Evolutionary conservation across 30 jellyfish, hydroid and myxozoan species (phyloP).

Genomic region (Aurelia coerulea): DNA sequence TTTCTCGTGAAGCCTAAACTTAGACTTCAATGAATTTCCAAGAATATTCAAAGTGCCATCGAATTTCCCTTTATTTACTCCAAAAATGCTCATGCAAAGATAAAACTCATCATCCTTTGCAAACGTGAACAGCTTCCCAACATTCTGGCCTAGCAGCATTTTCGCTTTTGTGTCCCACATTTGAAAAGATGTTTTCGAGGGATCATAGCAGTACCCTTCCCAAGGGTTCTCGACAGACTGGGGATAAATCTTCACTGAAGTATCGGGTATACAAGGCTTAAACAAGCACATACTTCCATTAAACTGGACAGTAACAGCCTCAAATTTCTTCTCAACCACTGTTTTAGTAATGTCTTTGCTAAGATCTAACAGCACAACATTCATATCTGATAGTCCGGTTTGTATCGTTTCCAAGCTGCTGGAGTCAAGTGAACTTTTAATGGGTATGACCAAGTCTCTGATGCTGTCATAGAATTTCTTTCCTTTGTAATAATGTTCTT

Average conservation of each 20-base stretch:
- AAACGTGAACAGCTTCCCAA: slow-evolving; percentile 76
- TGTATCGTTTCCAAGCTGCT: slow-evolving; percentile 26
- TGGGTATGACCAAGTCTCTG: not conserved
- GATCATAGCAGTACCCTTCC: slow-evolving; percentile 81
- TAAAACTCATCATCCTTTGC: slow-evolving; percentile 32
- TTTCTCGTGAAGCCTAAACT: slow-evolving; percentile 14
- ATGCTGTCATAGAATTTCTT: slow-evolving; percentile 9
- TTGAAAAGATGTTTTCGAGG: slow-evolving; percentile 74
- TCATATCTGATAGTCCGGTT: slow-evolving; percentile 24
- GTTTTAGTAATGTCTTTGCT: slow-evolving; percentile 26
- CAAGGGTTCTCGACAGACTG: slow-evolving; percentile 56
- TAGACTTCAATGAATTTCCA: slow-evolving; percentile 41
- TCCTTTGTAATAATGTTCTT: slow-evolving; percentile 62
- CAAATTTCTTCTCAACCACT: slow-evolving; percentile 38
- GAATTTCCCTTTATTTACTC: slow-evolving; percentile 74
- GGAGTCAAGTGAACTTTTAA: slow-evolving; percentile 3
- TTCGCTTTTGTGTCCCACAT: slow-evolving; percentile 90
- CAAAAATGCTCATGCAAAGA: slow-evolving; percentile 68
- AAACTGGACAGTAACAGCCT: slow-evolving; percentile 56
- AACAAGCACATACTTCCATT: slow-evolving; percentile 81
- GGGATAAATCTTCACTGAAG: slow-evolving; percentile 57
- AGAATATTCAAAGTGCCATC: slow-evolving; percentile 30
- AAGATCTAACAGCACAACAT: slow-evolving; percentile 43
- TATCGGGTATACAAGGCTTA: slow-evolving; percentile 71
- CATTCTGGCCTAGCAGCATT: slow-evolving; percentile 6